A percentile compares a stretch with the other conserved stretches of the same genome.
Evolutionary conservation across 2,797 vertebrate species (phyloP).

Genomic region (Typhlichthys eigenmanni): DNA sequence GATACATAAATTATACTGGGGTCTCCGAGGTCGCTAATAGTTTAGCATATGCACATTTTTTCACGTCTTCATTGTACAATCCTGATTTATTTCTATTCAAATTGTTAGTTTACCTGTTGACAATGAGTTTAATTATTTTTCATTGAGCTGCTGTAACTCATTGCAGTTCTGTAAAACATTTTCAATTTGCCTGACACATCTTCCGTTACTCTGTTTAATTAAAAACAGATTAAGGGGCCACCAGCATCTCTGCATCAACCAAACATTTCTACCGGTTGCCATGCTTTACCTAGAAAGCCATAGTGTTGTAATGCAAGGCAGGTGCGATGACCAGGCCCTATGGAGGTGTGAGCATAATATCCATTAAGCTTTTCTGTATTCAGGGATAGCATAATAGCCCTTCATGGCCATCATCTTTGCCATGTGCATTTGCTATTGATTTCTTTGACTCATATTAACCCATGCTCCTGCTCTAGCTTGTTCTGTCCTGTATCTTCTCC

Average conservation of each 20-base stretch:
- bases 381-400: background rate
- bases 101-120: conserved; percentile 1
- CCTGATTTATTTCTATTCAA: background rate
- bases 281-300: background rate
- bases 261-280: background rate
- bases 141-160: background rate
- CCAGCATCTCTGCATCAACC: background rate
- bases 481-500: too few relatives aligned
- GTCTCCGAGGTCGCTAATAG: background rate
- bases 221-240: background rate
- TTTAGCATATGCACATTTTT: conserved; percentile 1
- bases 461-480: background rate
- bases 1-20: conserved; percentile 1
- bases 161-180: conserved; percentile 12
- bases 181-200: background rate
- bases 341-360: too few relatives aligned
- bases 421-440: conserved; percentile 26
- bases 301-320: background rate
- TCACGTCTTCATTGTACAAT: background rate
- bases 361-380: background rate
- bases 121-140: conserved; percentile 6
- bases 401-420: conserved; percentile 17
- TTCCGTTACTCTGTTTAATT: conserved; percentile 1
- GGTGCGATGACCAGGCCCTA: background rate
- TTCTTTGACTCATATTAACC: conserved; percentile 15